A percentile compares a stretch with the other conserved stretches of the same genome.
Conservation (phyloP, 2,797 vertebrate species). For the Aphelocoma californica region DNA sequence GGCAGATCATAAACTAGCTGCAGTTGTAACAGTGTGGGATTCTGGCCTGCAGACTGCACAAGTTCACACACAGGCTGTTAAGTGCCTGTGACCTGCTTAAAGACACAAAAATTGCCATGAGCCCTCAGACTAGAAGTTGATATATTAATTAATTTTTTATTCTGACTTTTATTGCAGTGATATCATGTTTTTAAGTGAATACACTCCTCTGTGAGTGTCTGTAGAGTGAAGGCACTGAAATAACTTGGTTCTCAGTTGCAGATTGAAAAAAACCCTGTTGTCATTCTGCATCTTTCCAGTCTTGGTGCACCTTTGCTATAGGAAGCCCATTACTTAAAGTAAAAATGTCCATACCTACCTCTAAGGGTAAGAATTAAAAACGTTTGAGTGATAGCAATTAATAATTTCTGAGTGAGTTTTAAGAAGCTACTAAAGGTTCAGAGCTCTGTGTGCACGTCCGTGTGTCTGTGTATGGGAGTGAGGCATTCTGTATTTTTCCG, state of each 20-base stretch:
- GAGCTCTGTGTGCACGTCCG: rapidly evolving
- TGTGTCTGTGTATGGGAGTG: neutral
- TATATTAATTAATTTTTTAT: neutral
- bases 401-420: neutral
- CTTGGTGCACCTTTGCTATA: neutral
- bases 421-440: neutral
- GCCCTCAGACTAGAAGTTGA: neutral
- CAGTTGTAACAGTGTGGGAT: neutral
- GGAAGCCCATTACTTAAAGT: neutral
- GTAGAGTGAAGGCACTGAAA: neutral
- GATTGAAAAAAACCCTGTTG: neutral
- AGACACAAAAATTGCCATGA: neutral
- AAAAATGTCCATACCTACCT: neutral
- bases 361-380: neutral
- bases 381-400: neutral
- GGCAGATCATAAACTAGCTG: neutral
- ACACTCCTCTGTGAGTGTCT: neutral
- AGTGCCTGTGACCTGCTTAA: neutral
- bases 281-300: neutral
- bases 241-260: neutral
- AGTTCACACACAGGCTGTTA: neutral
- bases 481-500: neutral
- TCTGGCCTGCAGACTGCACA: neutral
- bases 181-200: neutral
- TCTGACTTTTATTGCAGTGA: neutral